Evolutionary conservation across 2,113 vertebrate species (phyloP).

Genomic region (Silurus glanis): DNA sequence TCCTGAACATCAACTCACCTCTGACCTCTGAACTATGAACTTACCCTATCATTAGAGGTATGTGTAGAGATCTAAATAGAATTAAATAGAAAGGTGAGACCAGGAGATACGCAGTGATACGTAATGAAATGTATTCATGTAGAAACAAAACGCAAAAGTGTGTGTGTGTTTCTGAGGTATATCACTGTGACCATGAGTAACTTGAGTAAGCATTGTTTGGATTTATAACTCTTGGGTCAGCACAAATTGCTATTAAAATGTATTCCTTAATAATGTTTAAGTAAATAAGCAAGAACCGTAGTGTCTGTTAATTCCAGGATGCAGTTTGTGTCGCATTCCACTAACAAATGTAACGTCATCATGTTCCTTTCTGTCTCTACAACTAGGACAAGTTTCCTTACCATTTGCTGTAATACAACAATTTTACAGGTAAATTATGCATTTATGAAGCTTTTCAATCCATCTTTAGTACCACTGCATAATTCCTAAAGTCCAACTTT

Average conservation of each 20-base stretch:
- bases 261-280: neutral
- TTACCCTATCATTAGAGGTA: slow-evolving; percentile 78
- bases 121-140: slow-evolving; percentile 54
- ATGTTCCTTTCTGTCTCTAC: neutral
- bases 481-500: neutral
- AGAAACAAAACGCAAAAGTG: slow-evolving; percentile 25
- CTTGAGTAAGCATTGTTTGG: neutral
- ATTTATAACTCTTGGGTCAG: neutral
- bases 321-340: too few species aligned
- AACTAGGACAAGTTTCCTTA: neutral
- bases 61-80: slow-evolving; percentile 73
- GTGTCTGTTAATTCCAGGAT: neutral
- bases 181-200: neutral
- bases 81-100: slow-evolving; percentile 65
- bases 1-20: slow-evolving; percentile 68
- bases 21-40: slow-evolving; percentile 66
- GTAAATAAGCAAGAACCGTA: neutral
- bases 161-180: slow-evolving; percentile 14
- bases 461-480: neutral
- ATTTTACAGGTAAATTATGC: neutral
- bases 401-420: neutral
- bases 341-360: neutral
- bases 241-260: neutral
- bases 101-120: slow-evolving; percentile 61
- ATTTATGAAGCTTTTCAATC: neutral